Conservation (phyloP, 2,113 vertebrate species). For the Catharus bicknelli region DNA sequence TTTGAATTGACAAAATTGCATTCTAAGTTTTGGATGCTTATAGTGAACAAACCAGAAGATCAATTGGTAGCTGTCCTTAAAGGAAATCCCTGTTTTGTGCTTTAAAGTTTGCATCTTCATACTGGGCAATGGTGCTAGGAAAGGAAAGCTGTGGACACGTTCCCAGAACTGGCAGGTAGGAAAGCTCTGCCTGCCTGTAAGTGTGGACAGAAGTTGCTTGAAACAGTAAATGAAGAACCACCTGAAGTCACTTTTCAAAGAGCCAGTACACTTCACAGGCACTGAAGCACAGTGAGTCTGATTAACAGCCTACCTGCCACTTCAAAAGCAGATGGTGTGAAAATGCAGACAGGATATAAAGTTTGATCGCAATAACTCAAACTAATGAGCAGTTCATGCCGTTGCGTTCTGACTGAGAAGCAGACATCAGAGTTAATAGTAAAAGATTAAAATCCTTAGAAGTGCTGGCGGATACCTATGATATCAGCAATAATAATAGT, state of each 20-base stretch:
- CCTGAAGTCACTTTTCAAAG: constrained; percentile 22
- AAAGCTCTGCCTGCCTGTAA: not conserved
- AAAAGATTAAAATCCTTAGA: constrained; percentile 41
- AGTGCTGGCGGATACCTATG: not conserved
- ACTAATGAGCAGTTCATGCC: constrained; percentile 38
- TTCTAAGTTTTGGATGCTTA: not conserved
- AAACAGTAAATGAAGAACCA: not conserved
- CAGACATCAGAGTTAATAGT: constrained; percentile 26
- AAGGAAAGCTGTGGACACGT: not conserved
- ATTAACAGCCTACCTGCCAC: constrained; percentile 19
- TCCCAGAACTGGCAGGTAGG: not conserved
- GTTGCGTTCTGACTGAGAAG: not conserved
- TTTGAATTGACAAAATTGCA: not conserved
- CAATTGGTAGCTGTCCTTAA: not conserved
- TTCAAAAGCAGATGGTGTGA: constrained; percentile 42
- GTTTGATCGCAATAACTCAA: constrained; percentile 4
- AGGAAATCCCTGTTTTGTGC: not conserved
- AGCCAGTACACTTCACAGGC: not conserved
- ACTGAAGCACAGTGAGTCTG: not conserved
- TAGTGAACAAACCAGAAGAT: not conserved
- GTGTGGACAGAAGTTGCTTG: not conserved
- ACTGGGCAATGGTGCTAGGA: not conserved
- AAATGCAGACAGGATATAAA: constrained; percentile 41
- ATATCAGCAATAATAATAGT: constrained; percentile 35
- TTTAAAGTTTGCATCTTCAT: not conserved